Evolutionary conservation across 2,113 vertebrate genomes (phyloP).

Genomic region (Macheiramphus alcinus): DNA sequence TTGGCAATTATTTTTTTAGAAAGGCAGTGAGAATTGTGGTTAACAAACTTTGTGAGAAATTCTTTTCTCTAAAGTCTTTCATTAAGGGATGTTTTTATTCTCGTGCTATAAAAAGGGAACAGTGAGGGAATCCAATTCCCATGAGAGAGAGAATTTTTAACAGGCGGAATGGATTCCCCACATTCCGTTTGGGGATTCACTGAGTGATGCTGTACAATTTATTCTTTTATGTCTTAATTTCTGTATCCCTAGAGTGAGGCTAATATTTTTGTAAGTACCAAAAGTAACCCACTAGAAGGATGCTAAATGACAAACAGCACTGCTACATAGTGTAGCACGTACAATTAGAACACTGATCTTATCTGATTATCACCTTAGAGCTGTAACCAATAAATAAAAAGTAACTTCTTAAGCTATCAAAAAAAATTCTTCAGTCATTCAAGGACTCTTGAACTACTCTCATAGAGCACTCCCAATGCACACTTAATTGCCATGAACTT

Average conservation of each 20-base stretch:
- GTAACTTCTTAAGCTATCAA: not conserved
- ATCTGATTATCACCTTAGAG: not conserved
- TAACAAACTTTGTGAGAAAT: not conserved
- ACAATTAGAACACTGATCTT: not conserved
- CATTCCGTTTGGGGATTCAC: not conserved
- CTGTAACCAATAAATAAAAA: not conserved
- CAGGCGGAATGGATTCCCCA: not conserved
- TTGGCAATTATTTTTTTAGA: not conserved
- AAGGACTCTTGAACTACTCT: not conserved
- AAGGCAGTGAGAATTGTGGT: not conserved
- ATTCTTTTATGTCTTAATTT: not conserved
- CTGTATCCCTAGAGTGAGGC: not conserved
- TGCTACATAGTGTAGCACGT: accelerated
- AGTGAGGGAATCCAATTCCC: not conserved
- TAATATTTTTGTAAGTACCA: not conserved
- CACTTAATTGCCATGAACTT: not conserved
- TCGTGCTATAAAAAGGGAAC: not conserved
- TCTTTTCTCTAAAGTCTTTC: not conserved
- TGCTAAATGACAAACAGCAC: not conserved
- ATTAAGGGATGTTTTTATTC: not conserved
- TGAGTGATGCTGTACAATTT: not conserved
- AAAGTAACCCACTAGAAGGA: not conserved
- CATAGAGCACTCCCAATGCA: not conserved
- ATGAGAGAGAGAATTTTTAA: not conserved
- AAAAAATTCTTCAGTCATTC: not conserved